Conservation (phyloP, 2,113 vertebrate genomes). For the Phalacrocorax brasilianus region DNA sequence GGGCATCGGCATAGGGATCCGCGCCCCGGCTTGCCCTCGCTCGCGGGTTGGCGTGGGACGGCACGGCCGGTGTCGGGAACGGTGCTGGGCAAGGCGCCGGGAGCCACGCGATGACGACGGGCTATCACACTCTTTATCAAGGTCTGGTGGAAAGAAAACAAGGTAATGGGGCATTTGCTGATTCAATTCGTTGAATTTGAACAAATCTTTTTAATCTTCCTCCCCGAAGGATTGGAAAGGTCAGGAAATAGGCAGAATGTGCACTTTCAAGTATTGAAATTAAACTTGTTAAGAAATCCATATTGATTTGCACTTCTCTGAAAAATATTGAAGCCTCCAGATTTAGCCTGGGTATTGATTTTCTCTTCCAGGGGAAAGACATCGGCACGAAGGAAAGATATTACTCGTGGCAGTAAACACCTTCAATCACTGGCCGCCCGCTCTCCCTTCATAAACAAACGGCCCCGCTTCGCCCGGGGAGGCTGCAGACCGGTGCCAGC, state of each 20-base stretch:
- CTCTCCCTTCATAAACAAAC: neutral
- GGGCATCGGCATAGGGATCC: rapidly evolving
- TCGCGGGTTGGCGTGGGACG: rapidly evolving
- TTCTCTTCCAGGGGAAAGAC: slow-evolving; percentile 49
- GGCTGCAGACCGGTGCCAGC: neutral
- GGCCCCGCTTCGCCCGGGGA: rapidly evolving
- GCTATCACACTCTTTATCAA: neutral
- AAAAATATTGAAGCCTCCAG: slow-evolving; percentile 52
- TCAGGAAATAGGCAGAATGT: slow-evolving; percentile 33
- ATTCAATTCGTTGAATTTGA: slow-evolving; percentile 24
- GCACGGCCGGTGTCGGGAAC: rapidly evolving
- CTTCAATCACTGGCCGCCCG: neutral
- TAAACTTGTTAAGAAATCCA: slow-evolving; percentile 64
- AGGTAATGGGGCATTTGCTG: slow-evolving; percentile 37
- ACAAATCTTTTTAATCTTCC: slow-evolving; percentile 26
- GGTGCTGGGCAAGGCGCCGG: neutral
- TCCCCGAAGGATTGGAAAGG: slow-evolving; percentile 12
- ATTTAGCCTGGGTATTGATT: slow-evolving; percentile 56
- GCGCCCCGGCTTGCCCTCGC: rapidly evolving
- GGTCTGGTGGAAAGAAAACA: neutral
- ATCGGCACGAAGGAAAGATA: neutral
- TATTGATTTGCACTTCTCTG: slow-evolving; percentile 58
- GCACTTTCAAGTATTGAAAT: slow-evolving; percentile 57
- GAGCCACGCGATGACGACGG: neutral
- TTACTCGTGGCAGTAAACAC: slow-evolving; percentile 43